Evolutionary conservation across 2,113 vertebrate genomes (phyloP), one percentile per base, ranked within the genome.

Genomic region (Dasyprocta punctata): DNA sequence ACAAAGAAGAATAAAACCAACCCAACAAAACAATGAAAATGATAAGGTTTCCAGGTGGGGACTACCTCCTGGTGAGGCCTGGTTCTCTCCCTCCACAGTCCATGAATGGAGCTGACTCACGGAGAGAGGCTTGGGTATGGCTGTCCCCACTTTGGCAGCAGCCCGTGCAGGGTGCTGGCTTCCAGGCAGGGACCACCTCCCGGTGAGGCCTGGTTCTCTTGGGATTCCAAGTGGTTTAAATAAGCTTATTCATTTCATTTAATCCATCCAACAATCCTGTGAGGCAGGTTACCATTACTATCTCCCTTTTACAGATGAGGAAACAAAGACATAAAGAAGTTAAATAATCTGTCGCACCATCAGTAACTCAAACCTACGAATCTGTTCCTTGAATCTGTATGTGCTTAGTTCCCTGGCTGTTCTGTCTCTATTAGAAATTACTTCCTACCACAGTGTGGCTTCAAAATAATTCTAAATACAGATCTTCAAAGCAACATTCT

Each of bases 381-480:
- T 69, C 36, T 63, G 52, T 10, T 56, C 92, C 20, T 84, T 69
- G n/a, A 91, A 82, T 94, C 67, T 26, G 3, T 75, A 28, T 19
- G 33, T 0, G 13, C 30, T 84, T 24, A 81, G 44, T 26, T 77
- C 12, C 30, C 22, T 73, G 52, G 19, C 36, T 75, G 7, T 82
- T n/a, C n/a, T n/a, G n/a, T n/a, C n/a, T n/a, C n/a, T n/a, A 26
- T 52, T 41, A 78, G 58, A 90, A 69, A 85, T 52, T 90, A 28
- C 58, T 73, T 84, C 38, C 22, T 41, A 54, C 17, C 9, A 77
- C 60, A 96, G n/a, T 14, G 87, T 54, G 36, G 41, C 24, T 73
- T 94, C 60, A 84, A 90, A 90, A 97, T 93, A 89, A 94, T 86
- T 94, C 95, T 75, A 93, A 92, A 20, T 49, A 20, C 10, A 89